These are phyloP conservation scores for Mythimna impura DNA, from an alignment of 2,888 invertebrate species.

Conservation along the genomic window DNA sequence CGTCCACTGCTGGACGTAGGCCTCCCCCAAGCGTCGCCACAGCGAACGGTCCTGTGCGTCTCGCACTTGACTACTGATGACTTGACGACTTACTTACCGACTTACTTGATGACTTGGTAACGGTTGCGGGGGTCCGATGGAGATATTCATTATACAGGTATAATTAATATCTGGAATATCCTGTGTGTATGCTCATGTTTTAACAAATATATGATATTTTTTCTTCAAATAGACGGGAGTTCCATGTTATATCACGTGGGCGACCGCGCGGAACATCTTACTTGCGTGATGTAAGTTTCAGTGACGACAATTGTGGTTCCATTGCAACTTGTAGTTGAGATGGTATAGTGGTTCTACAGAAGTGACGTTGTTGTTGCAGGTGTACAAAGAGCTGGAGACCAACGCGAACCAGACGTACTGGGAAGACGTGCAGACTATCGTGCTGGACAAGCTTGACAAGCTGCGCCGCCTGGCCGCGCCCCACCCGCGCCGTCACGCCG, in stretches of 20 bases:
- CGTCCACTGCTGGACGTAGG: no score
- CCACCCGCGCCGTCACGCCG: slow-evolving; percentile 92
- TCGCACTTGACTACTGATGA: no score
- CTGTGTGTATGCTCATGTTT: not conserved
- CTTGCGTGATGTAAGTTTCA: not conserved
- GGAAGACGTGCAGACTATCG: slow-evolving; percentile 98
- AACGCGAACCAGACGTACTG: slow-evolving; percentile 97
- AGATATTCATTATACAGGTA: no score
- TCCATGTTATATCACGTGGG: no score
- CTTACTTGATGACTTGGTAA: no score
- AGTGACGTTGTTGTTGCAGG: slow-evolving; percentile 72
- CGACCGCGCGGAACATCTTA: not conserved
- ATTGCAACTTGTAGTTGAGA: not conserved
- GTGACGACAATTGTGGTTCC: not conserved
- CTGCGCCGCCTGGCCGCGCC: slow-evolving; percentile 93
- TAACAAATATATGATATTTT: not conserved
- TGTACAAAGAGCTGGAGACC: slow-evolving; percentile 97
- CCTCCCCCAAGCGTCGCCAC: no score
- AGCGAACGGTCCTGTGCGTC: no score
- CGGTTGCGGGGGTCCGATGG: no score
- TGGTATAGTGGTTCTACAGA: not conserved
- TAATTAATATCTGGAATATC: no score
- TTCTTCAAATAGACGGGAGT: not conserved
- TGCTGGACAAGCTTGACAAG: slow-evolving; percentile 97
- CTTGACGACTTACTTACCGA: no score